phyloP scores from a whole-genome alignment of 1,140 invertebrate genomes.

The Listronotus bonariensis region DNA sequence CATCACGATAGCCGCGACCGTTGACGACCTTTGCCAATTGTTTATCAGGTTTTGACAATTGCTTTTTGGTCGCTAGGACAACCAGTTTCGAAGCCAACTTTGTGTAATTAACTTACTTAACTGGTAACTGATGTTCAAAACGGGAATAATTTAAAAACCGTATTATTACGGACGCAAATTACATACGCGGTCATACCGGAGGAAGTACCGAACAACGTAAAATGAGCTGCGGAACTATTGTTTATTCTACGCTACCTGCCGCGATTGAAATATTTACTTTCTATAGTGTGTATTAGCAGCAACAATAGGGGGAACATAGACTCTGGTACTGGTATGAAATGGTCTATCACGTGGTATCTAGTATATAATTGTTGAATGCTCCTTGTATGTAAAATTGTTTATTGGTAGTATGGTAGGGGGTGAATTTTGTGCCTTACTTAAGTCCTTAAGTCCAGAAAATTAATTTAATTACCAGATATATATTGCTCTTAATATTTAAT shows the following conservation, averaged over 20 bases:
- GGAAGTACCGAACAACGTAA: slow-evolving; percentile 15
- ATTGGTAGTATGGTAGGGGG: no score
- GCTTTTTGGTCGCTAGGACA: slow-evolving; percentile 5
- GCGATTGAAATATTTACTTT: slow-evolving; percentile 21
- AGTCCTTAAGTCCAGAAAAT: no score
- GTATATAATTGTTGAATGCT: no score
- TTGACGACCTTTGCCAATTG: slow-evolving; percentile 20
- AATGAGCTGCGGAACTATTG: slow-evolving; percentile 15
- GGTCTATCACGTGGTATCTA: neutral
- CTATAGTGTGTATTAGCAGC: slow-evolving; percentile 6
- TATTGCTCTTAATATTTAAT: no score
- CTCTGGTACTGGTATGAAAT: neutral
- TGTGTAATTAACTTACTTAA: slow-evolving; percentile 12
- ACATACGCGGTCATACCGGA: neutral
- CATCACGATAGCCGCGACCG: neutral
- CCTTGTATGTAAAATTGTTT: no score
- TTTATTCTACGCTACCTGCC: slow-evolving; percentile 26
- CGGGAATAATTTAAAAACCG: slow-evolving; percentile 9
- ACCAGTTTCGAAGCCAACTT: slow-evolving; percentile 7
- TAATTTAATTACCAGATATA: no score
- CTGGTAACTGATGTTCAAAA: slow-evolving; percentile 7
- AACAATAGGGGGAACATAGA: slow-evolving; percentile 20
- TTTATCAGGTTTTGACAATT: neutral
- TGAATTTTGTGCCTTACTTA: no score
- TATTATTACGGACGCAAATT: neutral